Conservation (phyloP, 2,113 vertebrate genomes). For the Puntigrus tetrazona region DNA sequence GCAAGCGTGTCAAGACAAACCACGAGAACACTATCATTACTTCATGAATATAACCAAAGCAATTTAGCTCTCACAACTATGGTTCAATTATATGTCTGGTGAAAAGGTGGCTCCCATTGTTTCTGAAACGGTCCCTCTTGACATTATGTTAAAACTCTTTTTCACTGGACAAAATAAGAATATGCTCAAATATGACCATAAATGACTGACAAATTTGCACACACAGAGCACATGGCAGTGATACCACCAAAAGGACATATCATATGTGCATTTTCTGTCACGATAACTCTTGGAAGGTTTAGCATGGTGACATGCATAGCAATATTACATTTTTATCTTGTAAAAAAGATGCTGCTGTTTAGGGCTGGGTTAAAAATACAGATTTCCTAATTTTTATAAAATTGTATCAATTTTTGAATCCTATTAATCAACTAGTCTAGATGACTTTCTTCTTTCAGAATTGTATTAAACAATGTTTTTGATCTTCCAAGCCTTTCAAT, state of each 20-base stretch:
- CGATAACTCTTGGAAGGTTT: too few species aligned
- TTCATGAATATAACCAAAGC: conserved; percentile 30
- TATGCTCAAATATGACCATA: neutral
- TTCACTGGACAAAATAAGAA: neutral
- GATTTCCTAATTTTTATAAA: too few species aligned
- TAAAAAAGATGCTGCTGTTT: too few species aligned
- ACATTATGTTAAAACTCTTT: neutral
- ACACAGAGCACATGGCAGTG: neutral
- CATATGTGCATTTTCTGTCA: neutral
- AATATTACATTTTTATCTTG: too few species aligned
- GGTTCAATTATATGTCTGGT: conserved; percentile 14
- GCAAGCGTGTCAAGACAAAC: conserved; percentile 36
- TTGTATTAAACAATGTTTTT: too few species aligned
- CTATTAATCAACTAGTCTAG: too few species aligned
- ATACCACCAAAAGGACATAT: neutral
- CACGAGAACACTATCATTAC: conserved; percentile 18
- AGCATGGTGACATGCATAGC: too few species aligned
- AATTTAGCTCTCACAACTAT: conserved; percentile 10
- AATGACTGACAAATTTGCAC: neutral
- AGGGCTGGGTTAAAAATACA: too few species aligned
- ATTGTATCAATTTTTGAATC: too few species aligned
- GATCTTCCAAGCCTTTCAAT: too few species aligned
- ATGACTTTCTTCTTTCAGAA: too few species aligned
- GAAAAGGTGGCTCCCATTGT: neutral
- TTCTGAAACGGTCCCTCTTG: conserved; percentile 10